These are phyloP conservation scores for Cecropterus lyciades DNA, from an alignment of 1,140 invertebrate species.

Conservation along the genomic window DNA sequence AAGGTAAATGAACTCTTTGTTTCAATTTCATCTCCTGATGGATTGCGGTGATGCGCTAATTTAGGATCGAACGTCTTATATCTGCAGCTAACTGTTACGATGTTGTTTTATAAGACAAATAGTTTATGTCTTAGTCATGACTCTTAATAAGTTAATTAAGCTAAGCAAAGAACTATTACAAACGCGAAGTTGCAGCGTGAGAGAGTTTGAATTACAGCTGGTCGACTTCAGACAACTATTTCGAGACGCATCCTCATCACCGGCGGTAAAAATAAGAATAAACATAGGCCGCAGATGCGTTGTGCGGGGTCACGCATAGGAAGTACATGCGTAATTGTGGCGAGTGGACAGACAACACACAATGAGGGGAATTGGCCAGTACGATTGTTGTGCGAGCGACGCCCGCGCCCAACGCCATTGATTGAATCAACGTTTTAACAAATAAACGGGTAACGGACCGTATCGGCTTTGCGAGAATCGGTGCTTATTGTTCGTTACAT, in stretches of 20 bases:
- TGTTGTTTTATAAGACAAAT: neutral
- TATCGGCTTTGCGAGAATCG: constrained; percentile 55
- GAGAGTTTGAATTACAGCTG: constrained; percentile 14
- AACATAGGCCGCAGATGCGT: constrained; percentile 60
- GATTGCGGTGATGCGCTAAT: neutral
- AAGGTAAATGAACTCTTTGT: too few species aligned
- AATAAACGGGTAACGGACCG: constrained; percentile 63
- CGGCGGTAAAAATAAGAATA: constrained; percentile 41
- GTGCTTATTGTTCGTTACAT: constrained; percentile 30
- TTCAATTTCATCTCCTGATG: too few species aligned
- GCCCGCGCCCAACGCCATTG: constrained; percentile 78
- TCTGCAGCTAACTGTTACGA: neutral
- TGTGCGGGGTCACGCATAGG: constrained; percentile 63
- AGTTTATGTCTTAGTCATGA: neutral
- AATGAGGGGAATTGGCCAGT: constrained; percentile 81
- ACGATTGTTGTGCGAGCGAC: constrained; percentile 81
- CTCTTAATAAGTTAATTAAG: constrained; percentile 9
- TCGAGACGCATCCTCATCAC: constrained; percentile 51
- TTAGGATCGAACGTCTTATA: neutral
- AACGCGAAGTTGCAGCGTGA: constrained; percentile 8
- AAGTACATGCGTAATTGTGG: constrained; percentile 76
- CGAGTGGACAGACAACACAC: constrained; percentile 61
- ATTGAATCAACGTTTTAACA: constrained; percentile 80
- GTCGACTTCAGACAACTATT: constrained; percentile 29
- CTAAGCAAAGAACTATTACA: neutral